phyloP scores from a whole-genome alignment of 2,888 invertebrate genomes.

The Unio delphinus region DNA sequence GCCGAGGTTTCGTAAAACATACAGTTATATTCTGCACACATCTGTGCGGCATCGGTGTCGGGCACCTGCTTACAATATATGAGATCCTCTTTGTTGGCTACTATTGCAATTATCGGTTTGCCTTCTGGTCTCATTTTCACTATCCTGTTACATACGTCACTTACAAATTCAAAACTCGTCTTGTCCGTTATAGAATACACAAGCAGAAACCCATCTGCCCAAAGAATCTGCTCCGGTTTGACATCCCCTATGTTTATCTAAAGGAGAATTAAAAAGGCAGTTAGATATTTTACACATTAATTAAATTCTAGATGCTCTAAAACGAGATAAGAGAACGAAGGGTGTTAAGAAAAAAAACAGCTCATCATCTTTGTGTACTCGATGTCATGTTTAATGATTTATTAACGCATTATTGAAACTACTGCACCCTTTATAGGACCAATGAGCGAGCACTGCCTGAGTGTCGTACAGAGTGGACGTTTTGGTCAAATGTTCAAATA shows the following conservation, averaged over 20 bases:
- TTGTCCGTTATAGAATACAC: conserved; percentile 58
- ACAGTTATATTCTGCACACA: conserved; percentile 48
- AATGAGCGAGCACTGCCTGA: too few relatives aligned
- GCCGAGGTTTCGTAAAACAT: conserved; percentile 53
- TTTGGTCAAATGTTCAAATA: too few relatives aligned
- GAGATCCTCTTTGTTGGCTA: conserved; percentile 62
- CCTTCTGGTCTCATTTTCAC: conserved; percentile 43
- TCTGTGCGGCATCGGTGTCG: conserved; percentile 44
- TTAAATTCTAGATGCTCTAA: too few relatives aligned
- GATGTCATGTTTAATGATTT: too few relatives aligned
- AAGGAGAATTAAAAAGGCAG: neutral
- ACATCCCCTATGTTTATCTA: conserved; percentile 18
- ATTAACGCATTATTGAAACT: too few relatives aligned
- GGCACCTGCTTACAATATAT: conserved; percentile 54
- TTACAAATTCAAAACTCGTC: conserved; percentile 46
- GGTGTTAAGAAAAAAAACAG: too few relatives aligned
- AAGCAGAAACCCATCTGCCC: conserved; percentile 62
- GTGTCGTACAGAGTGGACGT: too few relatives aligned
- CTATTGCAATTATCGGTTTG: conserved; percentile 44
- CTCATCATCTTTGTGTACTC: too few relatives aligned
- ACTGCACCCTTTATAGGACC: too few relatives aligned
- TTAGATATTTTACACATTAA: too few relatives aligned
- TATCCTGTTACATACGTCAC: conserved; percentile 41
- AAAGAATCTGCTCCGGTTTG: conserved; percentile 48
- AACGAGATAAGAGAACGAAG: too few relatives aligned